Evolutionary conservation across 2,113 vertebrate species (phyloP).

Genomic region (Channa argus): DNA sequence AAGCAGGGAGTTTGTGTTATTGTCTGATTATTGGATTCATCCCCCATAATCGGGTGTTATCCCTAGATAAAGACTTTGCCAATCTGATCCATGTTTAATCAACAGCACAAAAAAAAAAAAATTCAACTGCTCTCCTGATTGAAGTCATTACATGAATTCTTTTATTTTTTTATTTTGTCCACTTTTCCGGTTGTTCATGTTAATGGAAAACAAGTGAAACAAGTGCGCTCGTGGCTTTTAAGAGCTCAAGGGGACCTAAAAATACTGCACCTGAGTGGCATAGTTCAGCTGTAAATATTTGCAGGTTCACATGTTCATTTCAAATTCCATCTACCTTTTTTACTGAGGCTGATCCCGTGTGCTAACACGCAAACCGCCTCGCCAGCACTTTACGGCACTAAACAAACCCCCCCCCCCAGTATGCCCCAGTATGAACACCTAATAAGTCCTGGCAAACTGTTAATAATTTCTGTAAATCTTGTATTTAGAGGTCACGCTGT

Average conservation of each 20-base stretch:
- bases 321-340: constrained; percentile 17
- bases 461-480: constrained; percentile 1
- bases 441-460: constrained; percentile 21
- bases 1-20: constrained; percentile 41
- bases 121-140: constrained; percentile 44
- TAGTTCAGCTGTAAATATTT: constrained; percentile 53
- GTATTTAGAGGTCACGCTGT: constrained; percentile 22
- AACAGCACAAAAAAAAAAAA: constrained; percentile 17
- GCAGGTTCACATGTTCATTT: constrained; percentile 34
- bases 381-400: background rate
- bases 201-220: constrained; percentile 56
- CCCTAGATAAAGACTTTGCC: constrained; percentile 25
- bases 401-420: constrained; percentile 11
- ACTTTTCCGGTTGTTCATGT: constrained; percentile 11
- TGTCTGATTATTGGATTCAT: constrained; percentile 53
- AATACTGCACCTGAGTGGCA: constrained; percentile 47
- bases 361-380: constrained; percentile 14
- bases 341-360: constrained; percentile 14
- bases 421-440: background rate
- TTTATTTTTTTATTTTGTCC: background rate
- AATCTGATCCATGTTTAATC: constrained; percentile 46
- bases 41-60: constrained; percentile 43
- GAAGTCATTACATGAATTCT: constrained; percentile 27
- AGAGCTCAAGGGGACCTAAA: constrained; percentile 47
- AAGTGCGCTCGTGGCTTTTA: constrained; percentile 55